phyloP scores from a whole-genome alignment of 1,140 invertebrate species.

The Plutomurus gul region DNA sequence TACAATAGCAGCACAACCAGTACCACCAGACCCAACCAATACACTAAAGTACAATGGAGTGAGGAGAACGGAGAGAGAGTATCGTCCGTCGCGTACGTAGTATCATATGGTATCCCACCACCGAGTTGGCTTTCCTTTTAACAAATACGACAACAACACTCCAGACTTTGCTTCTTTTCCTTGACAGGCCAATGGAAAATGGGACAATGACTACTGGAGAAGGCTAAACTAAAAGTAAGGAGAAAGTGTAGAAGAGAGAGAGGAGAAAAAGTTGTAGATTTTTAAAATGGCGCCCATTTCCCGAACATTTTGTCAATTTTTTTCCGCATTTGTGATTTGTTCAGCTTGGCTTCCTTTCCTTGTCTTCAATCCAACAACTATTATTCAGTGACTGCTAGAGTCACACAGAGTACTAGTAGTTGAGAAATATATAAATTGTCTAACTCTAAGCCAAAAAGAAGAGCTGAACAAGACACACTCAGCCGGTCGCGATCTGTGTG shows the following conservation, averaged over 20 bases:
- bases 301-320: constrained; percentile 33
- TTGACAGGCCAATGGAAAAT: background rate
- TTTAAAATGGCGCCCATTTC: constrained; percentile 32
- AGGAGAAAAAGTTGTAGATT: constrained; percentile 16
- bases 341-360: constrained; percentile 32
- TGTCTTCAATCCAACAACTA: constrained; percentile 10
- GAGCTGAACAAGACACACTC: background rate
- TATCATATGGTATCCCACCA: too few species aligned
- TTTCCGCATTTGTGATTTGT: constrained; percentile 17
- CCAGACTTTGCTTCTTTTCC: background rate
- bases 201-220: background rate
- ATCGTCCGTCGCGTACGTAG: too few species aligned
- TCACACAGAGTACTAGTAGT: background rate
- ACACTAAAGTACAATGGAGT: background rate
- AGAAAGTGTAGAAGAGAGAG: background rate
- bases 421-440: constrained; percentile 13
- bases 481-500: background rate
- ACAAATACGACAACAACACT: background rate
- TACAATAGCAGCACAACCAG: too few species aligned
- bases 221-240: background rate
- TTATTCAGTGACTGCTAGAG: constrained; percentile 8
- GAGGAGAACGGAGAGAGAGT: background rate
- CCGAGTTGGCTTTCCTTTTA: background rate
- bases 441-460: constrained; percentile 1
- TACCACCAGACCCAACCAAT: too few species aligned